These are phyloP conservation scores for Tachystola acroxantha DNA, from an alignment of 2,888 invertebrate genomes.

Conservation along the genomic window DNA sequence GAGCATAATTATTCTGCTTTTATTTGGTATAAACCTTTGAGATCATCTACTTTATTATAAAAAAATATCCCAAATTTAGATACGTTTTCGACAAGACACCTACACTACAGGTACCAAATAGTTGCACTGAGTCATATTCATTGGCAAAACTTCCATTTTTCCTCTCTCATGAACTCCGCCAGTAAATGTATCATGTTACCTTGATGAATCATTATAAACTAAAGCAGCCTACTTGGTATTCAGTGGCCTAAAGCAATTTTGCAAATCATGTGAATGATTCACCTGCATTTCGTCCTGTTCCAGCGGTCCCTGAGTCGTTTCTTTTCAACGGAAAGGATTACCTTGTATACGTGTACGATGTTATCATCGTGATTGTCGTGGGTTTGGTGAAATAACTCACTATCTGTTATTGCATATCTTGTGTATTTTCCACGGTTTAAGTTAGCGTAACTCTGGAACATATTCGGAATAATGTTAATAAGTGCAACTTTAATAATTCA, in stretches of 20 bases:
- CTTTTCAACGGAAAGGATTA: constrained; percentile 39
- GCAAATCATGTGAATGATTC: constrained; percentile 66
- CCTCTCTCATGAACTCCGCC: neutral
- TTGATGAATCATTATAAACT: constrained; percentile 7
- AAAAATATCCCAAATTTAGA: too few species aligned
- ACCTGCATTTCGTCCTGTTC: constrained; percentile 38
- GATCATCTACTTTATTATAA: too few species aligned
- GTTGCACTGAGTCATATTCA: too few species aligned
- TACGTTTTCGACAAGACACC: too few species aligned
- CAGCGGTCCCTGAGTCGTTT: constrained; percentile 31
- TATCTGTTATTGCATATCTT: constrained; percentile 1
- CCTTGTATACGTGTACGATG: constrained; percentile 27
- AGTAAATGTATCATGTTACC: constrained; percentile 7
- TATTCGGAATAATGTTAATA: too few species aligned
- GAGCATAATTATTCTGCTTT: too few species aligned
- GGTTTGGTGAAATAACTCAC: constrained; percentile 3
- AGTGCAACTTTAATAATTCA: too few species aligned
- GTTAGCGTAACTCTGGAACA: too few species aligned
- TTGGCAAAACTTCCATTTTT: too few species aligned
- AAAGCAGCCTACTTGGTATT: constrained; percentile 50
- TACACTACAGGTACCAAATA: too few species aligned
- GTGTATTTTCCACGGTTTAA: too few species aligned
- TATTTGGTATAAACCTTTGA: too few species aligned
- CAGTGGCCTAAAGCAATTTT: constrained; percentile 49
- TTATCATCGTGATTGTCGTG: constrained; percentile 37